Base-by-base conservation (phyloP, 2,888 invertebrate species). In the Chromoteleia sp. region DNA sequence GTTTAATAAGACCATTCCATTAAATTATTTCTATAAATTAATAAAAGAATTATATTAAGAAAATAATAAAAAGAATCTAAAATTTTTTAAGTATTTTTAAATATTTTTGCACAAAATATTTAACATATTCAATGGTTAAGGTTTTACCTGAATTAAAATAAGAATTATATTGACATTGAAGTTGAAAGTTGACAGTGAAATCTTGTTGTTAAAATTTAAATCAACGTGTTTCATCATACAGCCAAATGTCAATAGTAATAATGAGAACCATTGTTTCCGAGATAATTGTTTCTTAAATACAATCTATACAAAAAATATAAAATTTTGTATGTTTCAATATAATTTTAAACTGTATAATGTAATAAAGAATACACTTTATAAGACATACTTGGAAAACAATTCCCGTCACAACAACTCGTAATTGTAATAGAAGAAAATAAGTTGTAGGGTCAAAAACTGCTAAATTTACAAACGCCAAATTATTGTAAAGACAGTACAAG, bases 401-500 rank as follows among this genome's bases (percentile, higher is more conserved):
- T 33, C 98, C 98, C 3, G 98, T 98, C 5, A 98, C 94, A 14
- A 98, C 98, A 36, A 98, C 98, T 87, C 98, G 93, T 85, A 98
- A 94, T 91, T 98, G 98, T 5, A 98, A 93, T 45, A 98, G 92
- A 71, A 98, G 93, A 91, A 96, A 98, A 91, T 98, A 98, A 0
- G 98, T 98, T 0, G 98, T 98, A 0, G 98, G 98, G 91, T 98
- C 98, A 92, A 98, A 98, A 65, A 94, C 95, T 8, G 97, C 95
- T 86, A 98, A 93, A 93, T 98, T 98, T 61, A 97, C 93, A 92
- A 98, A 98, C 29, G 98, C 95, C 87, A 99, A 93, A 93, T 98
- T 98, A 91, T 99, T 98, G 93, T 98, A 98, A 61, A 98, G 93
- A 88, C 98, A 98, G 91, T 99, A 99, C 65, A 98, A 92, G 87